Evolutionary conservation across 1,140 invertebrate genomes (phyloP), one percentile per base, ranked within the genome.

Genomic region (Sipha flava): DNA sequence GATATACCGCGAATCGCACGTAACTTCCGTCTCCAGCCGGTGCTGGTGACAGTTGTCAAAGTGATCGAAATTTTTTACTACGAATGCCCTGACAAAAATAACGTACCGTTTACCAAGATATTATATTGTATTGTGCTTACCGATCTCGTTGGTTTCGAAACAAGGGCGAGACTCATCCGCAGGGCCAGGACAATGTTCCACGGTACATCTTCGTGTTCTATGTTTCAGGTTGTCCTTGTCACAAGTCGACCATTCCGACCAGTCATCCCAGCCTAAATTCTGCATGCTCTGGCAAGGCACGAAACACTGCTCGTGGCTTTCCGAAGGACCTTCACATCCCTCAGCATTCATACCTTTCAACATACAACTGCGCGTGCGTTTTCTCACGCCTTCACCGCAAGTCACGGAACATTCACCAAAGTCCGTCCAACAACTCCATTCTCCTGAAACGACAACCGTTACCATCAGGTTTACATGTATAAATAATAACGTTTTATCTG

Each of bases 371-470:
- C 91, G 84, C 7, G 87, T 87, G 16, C 91, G 85, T 21, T 86
- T 85, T 14, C 88, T 87, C 6, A 90, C 83, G 0, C 94, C 93
- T 21, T 89, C 86, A 1, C 92, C 92, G 83, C 94, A 92, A 52
- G 91, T 88, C 7, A 90, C 89, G 81, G 92, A 90, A 85, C 94
- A 94, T 47, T 90, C 87, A 43, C 92, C 89, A 94, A 94, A 93
- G 79, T 94, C 90, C 16, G 90, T 88, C 93, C 95, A 96, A 82
- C 92, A 93, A 14, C 92, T 90, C 91, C 93, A 94, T 82, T 91
- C 89, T 14, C 87, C 89, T 89, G 80, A n/a, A 59, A 81, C 21
- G 73, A 66, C 62, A 26, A 34, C 9, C 23, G 57, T 14, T 49
- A 75, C 40, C 68, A 73, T 62, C 81, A 52, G 79, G 80, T 64